These are phyloP conservation scores for Scaptodrosophila lebanonensis DNA, from an alignment of 1,140 invertebrate genomes.

Conservation along the genomic window DNA sequence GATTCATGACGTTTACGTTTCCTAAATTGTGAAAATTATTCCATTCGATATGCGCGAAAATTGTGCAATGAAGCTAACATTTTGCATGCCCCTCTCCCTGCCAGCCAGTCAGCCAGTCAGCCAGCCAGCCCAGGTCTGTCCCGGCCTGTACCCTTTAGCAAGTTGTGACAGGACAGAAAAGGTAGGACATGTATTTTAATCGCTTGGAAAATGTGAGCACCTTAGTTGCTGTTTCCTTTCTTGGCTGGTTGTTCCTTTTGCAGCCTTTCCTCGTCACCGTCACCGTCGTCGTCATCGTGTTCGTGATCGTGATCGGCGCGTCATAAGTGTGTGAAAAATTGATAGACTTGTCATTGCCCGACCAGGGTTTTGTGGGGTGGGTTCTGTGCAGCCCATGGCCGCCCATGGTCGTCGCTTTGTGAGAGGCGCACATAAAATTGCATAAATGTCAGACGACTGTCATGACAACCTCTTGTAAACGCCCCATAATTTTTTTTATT, in stretches of 20 bases:
- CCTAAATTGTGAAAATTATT: slow-evolving; percentile 60
- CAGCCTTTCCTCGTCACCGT: slow-evolving; percentile 37
- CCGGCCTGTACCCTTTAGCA: slow-evolving; percentile 33
- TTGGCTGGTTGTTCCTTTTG: slow-evolving; percentile 27
- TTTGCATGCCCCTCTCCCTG: slow-evolving; percentile 52
- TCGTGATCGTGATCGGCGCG: background rate
- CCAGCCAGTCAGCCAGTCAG: slow-evolving; percentile 15
- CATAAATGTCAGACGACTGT: slow-evolving; percentile 73
- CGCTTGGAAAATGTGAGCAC: slow-evolving; percentile 35
- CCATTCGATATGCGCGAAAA: slow-evolving; percentile 59
- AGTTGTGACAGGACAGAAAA: slow-evolving; percentile 26
- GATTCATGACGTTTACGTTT: slow-evolving; percentile 59
- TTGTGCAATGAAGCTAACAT: slow-evolving; percentile 64
- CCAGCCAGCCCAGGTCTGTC: background rate
- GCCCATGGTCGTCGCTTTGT: slow-evolving; percentile 19
- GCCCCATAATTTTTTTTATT: slow-evolving; percentile 74
- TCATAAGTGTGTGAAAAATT: slow-evolving; percentile 73
- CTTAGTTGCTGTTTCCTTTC: slow-evolving; percentile 1
- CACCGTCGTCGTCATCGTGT: too few relatives aligned
- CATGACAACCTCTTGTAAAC: slow-evolving; percentile 74
- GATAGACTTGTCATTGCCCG: slow-evolving; percentile 65
- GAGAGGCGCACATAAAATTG: slow-evolving; percentile 52
- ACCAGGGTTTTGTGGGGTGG: slow-evolving; percentile 38
- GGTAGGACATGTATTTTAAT: slow-evolving; percentile 35
- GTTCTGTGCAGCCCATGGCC: slow-evolving; percentile 22